These are phyloP conservation scores for Agrochola macilenta DNA, from an alignment of 2,888 invertebrate species.

Conservation along the genomic window DNA sequence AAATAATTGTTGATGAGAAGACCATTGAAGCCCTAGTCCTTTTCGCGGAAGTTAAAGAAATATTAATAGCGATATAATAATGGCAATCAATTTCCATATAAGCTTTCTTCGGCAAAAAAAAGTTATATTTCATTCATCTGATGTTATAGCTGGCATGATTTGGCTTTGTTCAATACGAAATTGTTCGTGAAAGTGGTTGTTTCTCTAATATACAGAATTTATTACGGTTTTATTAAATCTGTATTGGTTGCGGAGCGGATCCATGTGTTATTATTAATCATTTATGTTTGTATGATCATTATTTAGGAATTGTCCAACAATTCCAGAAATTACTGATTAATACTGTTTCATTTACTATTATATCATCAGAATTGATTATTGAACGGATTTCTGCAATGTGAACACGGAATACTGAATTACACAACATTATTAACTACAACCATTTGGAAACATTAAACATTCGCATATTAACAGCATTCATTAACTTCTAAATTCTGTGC, in stretches of 20 bases:
- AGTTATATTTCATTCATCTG: conserved; percentile 3
- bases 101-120: conserved; percentile 6
- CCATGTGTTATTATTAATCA: conserved; percentile 1
- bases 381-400: conserved; percentile 7
- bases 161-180: conserved; percentile 18
- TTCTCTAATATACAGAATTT: conserved; percentile 2
- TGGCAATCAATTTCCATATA: conserved; percentile 8
- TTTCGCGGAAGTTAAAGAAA: not conserved
- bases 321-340: conserved; percentile 1
- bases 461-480: conserved; percentile 61
- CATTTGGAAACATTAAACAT: conserved; percentile 50
- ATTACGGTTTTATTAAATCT: conserved; percentile 31
- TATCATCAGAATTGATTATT: conserved; percentile 7
- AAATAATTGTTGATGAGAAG: not conserved
- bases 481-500: conserved; percentile 57
- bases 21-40: not conserved
- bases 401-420: conserved; percentile 25
- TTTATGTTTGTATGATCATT: conserved; percentile 13
- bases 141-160: conserved; percentile 22
- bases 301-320: not conserved
- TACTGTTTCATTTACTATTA: not conserved
- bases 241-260: not conserved
- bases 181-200: conserved; percentile 13
- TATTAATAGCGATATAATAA: conserved; percentile 8
- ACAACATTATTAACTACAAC: conserved; percentile 51